Percentiles rank a stretch among this genome's conserved stretches.
Conservation (phyloP, 2,888 invertebrate species). For the Metacarcinus magister region DNA sequence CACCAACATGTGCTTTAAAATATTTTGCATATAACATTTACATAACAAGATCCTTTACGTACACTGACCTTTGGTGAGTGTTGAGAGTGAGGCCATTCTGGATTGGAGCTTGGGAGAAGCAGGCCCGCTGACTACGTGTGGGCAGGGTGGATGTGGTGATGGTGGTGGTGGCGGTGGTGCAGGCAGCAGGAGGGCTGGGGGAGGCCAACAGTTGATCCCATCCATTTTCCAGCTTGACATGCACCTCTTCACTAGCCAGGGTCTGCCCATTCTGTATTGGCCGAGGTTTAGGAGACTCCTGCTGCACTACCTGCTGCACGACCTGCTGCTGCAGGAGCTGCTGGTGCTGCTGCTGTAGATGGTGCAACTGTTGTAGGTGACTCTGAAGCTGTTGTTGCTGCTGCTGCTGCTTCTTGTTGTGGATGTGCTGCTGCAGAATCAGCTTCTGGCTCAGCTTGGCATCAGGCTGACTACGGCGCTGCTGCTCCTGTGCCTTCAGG, state of each 20-base stretch:
- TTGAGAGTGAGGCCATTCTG: constrained; percentile 75
- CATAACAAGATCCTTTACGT: background rate
- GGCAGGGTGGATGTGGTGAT: constrained; percentile 46
- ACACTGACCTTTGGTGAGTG: constrained; percentile 72
- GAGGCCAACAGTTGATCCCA: constrained; percentile 78
- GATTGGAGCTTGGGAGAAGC: background rate
- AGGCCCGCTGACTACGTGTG: background rate
- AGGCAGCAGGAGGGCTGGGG: constrained; percentile 57
- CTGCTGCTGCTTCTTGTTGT: constrained; percentile 84
- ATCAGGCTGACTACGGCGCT: constrained; percentile 70
- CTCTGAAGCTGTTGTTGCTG: constrained; percentile 87
- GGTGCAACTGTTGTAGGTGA: constrained; percentile 85
- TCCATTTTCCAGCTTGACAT: constrained; percentile 78
- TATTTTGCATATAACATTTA: background rate
- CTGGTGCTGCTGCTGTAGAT: constrained; percentile 83
- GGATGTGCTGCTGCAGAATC: constrained; percentile 80
- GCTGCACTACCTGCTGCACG: constrained; percentile 34
- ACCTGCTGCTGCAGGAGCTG: constrained; percentile 76
- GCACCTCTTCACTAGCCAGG: background rate
- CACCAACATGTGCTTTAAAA: no score
- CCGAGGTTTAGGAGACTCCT: background rate
- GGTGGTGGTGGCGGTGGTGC: constrained; percentile 1
- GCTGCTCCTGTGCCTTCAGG: constrained; percentile 78
- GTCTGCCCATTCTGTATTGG: constrained; percentile 22
- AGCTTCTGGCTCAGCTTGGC: constrained; percentile 79